Percentiles rank a stretch among this genome's conserved stretches.
Evolutionary conservation across 2,113 vertebrate species (phyloP).

Genomic region (Nanorana parkeri): DNA sequence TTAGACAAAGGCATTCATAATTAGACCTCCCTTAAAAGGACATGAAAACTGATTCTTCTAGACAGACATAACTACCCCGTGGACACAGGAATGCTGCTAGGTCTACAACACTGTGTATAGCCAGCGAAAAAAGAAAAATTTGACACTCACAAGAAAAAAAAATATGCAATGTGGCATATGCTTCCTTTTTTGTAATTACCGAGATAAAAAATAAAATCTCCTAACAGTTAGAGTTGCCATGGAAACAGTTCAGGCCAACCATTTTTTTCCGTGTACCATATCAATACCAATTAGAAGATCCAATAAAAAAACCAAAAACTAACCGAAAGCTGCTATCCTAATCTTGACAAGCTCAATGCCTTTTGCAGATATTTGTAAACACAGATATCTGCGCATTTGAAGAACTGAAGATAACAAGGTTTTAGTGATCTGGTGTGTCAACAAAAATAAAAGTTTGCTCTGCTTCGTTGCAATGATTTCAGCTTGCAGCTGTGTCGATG

Average conservation of each 20-base stretch:
- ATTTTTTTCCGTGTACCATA: slow-evolving; percentile 48
- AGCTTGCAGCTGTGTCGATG: slow-evolving; percentile 44
- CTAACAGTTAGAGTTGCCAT: slow-evolving; percentile 60
- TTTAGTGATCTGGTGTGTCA: slow-evolving; percentile 1
- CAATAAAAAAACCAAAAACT: neutral
- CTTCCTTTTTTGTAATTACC: slow-evolving; percentile 52
- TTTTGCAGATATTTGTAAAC: neutral
- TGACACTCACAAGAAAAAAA: slow-evolving; percentile 24
- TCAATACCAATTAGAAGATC: slow-evolving; percentile 37
- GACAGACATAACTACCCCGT: slow-evolving; percentile 10
- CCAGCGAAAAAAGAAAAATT: slow-evolving; percentile 32
- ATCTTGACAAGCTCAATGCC: slow-evolving; percentile 10
- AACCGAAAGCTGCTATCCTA: neutral
- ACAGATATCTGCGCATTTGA: neutral
- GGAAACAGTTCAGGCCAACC: slow-evolving; percentile 60
- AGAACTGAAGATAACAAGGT: slow-evolving; percentile 11
- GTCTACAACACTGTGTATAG: neutral
- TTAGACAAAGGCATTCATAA: slow-evolving; percentile 27
- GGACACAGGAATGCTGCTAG: slow-evolving; percentile 15
- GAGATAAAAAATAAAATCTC: slow-evolving; percentile 37
- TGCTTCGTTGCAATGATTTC: slow-evolving; percentile 30
- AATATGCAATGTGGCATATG: slow-evolving; percentile 42
- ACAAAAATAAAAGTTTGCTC: slow-evolving; percentile 15
- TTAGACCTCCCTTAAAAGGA: slow-evolving; percentile 28
- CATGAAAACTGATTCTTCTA: neutral